phyloP scores from a whole-genome alignment of 1,140 invertebrate genomes.

The Meloidogyne chitwoodi region DNA sequence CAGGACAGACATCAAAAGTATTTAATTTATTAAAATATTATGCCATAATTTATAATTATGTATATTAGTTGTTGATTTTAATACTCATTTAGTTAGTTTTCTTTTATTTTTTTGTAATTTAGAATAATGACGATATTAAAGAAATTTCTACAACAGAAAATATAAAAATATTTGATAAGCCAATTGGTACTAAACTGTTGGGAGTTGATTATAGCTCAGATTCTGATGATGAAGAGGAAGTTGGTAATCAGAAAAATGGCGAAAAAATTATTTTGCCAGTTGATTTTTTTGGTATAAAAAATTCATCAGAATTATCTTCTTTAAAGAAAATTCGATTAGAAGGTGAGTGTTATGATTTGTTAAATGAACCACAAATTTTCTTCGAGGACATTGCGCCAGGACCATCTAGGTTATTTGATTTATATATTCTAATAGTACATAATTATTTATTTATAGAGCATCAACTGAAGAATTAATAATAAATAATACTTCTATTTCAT shows the following conservation, averaged over 20 bases:
- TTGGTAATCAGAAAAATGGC: neutral
- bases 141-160: neutral
- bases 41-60: too few species aligned
- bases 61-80: too few species aligned
- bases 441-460: neutral
- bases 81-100: neutral
- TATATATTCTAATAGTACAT: too few species aligned
- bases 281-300: slow-evolving; percentile 13
- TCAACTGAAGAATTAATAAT: neutral
- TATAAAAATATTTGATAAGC: neutral
- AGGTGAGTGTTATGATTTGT: neutral
- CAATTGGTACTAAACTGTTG: neutral
- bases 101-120: neutral
- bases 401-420: slow-evolving; percentile 7
- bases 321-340: neutral
- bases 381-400: slow-evolving; percentile 12
- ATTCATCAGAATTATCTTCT: neutral
- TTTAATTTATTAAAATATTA: neutral
- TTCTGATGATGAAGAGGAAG: neutral
- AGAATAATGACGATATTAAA: neutral
- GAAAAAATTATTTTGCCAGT: neutral
- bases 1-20: neutral
- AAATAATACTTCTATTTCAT: neutral
- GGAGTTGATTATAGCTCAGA: neutral
- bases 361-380: slow-evolving; percentile 7